These are phyloP conservation scores for Nasua narica DNA, from an alignment of 2,797 vertebrate genomes.

Conservation along the genomic window DNA sequence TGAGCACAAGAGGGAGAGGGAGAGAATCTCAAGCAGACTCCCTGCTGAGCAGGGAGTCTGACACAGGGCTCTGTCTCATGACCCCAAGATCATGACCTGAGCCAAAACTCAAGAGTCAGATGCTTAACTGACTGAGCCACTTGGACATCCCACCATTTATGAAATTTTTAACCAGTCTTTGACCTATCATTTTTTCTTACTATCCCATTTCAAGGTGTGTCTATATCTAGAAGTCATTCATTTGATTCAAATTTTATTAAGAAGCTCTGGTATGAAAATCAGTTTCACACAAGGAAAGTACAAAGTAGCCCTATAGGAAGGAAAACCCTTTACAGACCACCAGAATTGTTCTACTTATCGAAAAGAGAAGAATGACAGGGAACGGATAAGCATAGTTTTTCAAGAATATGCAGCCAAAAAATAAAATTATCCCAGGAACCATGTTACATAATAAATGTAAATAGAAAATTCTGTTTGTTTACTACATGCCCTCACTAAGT, in stretches of 20 bases:
- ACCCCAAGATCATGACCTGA: not conserved
- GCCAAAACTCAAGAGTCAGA: not conserved
- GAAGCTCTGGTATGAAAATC: not conserved
- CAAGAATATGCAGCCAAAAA: not conserved
- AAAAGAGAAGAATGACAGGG: not conserved
- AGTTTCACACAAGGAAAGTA: not conserved
- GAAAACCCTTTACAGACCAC: not conserved
- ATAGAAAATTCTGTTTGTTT: not conserved
- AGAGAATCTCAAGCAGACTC: not conserved
- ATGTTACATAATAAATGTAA: not conserved
- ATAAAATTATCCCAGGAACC: not conserved
- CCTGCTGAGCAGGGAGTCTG: not conserved
- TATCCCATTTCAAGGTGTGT: not conserved
- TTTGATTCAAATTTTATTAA: constrained; percentile 4
- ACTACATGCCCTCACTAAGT: not conserved
- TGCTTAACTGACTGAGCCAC: not conserved
- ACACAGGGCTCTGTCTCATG: not conserved
- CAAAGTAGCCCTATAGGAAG: not conserved
- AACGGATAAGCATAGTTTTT: not conserved
- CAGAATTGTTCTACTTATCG: not conserved
- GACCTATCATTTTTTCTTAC: not conserved
- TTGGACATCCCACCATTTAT: not conserved
- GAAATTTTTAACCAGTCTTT: not conserved
- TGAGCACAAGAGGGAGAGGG: not conserved
- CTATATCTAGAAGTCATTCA: not conserved